These are phyloP conservation scores for Gerris lacustris DNA, from an alignment of 2,888 invertebrate species.

Conservation along the genomic window DNA sequence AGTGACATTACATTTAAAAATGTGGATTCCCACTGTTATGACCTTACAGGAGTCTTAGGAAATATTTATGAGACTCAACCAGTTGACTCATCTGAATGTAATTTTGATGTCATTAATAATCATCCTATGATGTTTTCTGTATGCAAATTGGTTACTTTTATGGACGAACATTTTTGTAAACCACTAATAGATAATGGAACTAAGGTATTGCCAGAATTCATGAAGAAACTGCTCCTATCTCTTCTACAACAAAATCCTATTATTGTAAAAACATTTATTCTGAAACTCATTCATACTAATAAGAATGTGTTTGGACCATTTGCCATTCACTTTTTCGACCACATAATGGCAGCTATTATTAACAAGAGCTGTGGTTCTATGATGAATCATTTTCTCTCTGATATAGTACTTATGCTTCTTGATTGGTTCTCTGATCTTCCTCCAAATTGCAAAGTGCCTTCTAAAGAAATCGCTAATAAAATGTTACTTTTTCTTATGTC, in stretches of 20 bases:
- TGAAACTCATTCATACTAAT: not conserved
- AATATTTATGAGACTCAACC: too few relatives aligned
- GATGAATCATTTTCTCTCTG: not conserved
- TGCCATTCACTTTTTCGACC: not conserved
- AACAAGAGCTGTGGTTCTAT: not conserved
- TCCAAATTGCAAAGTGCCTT: not conserved
- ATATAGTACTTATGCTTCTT: not conserved
- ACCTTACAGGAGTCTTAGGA: too few relatives aligned
- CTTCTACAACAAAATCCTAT: not conserved
- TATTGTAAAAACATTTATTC: not conserved
- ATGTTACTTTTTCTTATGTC: not conserved
- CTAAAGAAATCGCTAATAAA: not conserved
- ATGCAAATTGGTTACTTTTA: not conserved
- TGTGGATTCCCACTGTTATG: too few relatives aligned
- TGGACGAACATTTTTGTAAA: not conserved
- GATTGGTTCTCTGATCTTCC: not conserved
- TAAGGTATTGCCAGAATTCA: not conserved
- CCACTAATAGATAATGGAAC: too few relatives aligned
- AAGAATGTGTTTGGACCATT: not conserved
- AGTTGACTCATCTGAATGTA: not conserved
- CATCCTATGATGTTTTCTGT: not conserved
- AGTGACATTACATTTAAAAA: too few relatives aligned
- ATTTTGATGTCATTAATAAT: not conserved
- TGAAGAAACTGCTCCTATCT: not conserved
- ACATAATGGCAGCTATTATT: not conserved